Evolutionary conservation across 2,888 invertebrate species (phyloP), one percentile per base, ranked within the genome.

Genomic region (Actias luna): DNA sequence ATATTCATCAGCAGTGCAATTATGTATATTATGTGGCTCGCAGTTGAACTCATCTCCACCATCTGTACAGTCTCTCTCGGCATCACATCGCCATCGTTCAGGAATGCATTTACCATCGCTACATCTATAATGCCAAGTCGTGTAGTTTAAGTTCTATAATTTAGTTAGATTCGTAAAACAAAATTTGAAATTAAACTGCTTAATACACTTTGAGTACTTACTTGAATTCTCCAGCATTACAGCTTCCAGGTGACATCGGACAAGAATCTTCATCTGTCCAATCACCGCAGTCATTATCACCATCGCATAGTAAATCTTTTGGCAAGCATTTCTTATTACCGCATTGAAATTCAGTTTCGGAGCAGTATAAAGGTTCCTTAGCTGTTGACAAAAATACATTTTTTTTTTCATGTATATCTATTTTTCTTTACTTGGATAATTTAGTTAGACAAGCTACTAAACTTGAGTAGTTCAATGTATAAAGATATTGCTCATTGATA

Each of bases 261-360:
- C 97, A 97, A 67, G 95, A 94, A 75, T 96, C 95, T 79, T 97
- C 97, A 76, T 97, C 97, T 62, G 96, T 96, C 95, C 96, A 96
- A 79, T 98, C 97, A 0, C 96, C 97, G 75, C 97, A 97, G 78
- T 98, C 97, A 76, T 97, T 96, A 77, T 97, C 97, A 0, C 96
- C 96, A 72, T 98, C 97, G 78, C 97, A 97, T 67, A 95, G 94
- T 79, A 96, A 97, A 65, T 95, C 94, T 72, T 94, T 93, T 46
- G 95, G 93, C 58, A 97, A 95, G 81, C 97, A 98, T 63, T 95
- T 94, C 33, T 94, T 94, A 76, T 95, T 95, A 64, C 93, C 89
- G 76, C 97, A 97, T 81, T 95, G 95, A 69, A 96, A 96, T 77
- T 97, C 96, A 10, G 94, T 94, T 65, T 95, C 95, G 16, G 94